These are phyloP conservation scores for Cataglyphis livida DNA, from an alignment of 2,888 invertebrate genomes.

Conservation along the genomic window DNA sequence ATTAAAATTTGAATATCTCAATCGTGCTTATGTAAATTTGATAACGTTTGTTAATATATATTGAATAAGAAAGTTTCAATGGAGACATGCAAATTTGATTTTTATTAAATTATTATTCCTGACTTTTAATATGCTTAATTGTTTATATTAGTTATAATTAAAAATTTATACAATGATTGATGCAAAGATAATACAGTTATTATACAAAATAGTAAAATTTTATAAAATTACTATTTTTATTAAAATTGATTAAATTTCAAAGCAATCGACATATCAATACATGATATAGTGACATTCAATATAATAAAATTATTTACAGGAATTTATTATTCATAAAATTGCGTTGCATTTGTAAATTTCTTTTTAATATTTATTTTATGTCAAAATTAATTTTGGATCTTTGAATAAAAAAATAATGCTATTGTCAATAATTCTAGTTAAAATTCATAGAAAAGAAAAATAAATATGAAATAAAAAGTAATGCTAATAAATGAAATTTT, in stretches of 20 bases:
- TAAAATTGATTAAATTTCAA: not conserved
- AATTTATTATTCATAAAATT: not conserved
- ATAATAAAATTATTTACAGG: not conserved
- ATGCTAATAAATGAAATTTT: not conserved
- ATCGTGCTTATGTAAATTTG: not conserved
- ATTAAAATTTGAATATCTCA: slow-evolving; percentile 23
- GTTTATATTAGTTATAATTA: not conserved
- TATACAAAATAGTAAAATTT: not conserved
- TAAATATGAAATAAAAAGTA: not conserved
- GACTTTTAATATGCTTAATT: not conserved
- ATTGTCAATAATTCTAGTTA: not conserved
- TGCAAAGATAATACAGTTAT: not conserved
- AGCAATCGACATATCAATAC: not conserved
- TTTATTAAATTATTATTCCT: not conserved
- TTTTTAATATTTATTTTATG: not conserved
- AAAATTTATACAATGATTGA: not conserved
- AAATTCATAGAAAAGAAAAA: not conserved
- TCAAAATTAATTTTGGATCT: not conserved
- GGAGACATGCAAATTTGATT: not conserved
- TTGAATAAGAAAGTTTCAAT: not conserved
- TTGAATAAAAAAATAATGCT: not conserved
- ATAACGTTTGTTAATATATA: not conserved
- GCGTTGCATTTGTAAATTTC: not conserved
- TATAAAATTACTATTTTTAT: not conserved
- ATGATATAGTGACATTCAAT: not conserved